Percentiles rank a stretch among this genome's conserved stretches.
phyloP scores from a whole-genome alignment of 2,113 vertebrate species.

The Caranx melampygus region DNA sequence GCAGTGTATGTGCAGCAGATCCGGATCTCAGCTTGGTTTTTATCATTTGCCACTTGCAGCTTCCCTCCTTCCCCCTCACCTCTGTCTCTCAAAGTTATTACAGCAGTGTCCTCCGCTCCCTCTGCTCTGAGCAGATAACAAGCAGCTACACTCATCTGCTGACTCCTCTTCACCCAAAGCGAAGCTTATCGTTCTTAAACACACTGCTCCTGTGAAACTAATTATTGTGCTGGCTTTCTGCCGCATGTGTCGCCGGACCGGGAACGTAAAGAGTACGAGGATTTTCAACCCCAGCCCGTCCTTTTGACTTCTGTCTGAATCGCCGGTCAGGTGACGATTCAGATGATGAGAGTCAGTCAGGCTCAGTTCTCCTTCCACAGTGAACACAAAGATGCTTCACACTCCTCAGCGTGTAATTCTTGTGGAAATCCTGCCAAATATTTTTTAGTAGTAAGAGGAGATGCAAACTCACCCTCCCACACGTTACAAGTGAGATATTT shows the following conservation, averaged over 20 bases:
- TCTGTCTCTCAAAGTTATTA: conserved; percentile 67
- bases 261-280: conserved; percentile 10
- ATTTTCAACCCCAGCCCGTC: conserved; percentile 31
- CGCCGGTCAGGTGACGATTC: conserved; percentile 17
- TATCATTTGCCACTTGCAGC: conserved; percentile 32
- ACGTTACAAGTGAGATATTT: neutral
- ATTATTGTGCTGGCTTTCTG: conserved; percentile 67
- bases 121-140: conserved; percentile 72
- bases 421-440: neutral
- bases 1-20: conserved; percentile 18
- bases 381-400: neutral
- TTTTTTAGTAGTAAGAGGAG: neutral
- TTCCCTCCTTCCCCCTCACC: conserved; percentile 19
- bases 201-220: conserved; percentile 72
- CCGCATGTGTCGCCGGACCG: conserved; percentile 43
- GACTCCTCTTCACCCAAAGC: conserved; percentile 68
- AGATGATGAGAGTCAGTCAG: neutral
- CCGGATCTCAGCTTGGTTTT: conserved; percentile 45
- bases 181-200: conserved; percentile 76
- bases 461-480: neutral
- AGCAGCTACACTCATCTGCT: conserved; percentile 66
- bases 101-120: conserved; percentile 42
- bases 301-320: conserved; percentile 27
- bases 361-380: neutral
- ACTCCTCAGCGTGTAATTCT: neutral